Conservation (phyloP, 1,140 invertebrate genomes). For the Solenopsis fugax region DNA sequence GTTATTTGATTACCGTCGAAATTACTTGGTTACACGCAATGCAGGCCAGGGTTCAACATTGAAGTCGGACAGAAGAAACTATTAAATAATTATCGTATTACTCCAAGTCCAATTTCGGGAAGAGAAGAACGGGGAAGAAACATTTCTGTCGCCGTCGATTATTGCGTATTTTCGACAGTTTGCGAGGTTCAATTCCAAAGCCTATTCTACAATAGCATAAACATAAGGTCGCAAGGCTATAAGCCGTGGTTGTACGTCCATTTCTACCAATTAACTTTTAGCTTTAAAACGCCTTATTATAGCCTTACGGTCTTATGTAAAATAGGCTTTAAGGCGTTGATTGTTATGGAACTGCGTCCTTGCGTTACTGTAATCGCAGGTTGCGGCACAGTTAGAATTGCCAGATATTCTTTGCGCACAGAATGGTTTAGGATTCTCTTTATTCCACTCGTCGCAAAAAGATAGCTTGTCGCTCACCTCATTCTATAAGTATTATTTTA, state of each 20-base stretch:
- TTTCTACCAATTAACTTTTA: too few relatives aligned
- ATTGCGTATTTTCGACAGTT: not conserved
- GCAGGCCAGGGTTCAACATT: not conserved
- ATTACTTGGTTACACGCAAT: slow-evolving; percentile 18
- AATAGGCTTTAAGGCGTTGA: not conserved
- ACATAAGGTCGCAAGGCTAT: too few relatives aligned
- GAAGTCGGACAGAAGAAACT: slow-evolving; percentile 4
- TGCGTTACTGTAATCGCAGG: slow-evolving; percentile 26
- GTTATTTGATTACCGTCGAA: not conserved
- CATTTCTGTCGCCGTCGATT: slow-evolving; percentile 6
- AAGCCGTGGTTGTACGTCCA: too few relatives aligned
- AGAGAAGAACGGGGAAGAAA: slow-evolving; percentile 33
- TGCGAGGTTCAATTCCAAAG: not conserved
- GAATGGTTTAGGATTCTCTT: not conserved
- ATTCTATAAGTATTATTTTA: not conserved
- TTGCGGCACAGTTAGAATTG: slow-evolving; percentile 2
- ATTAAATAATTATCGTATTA: slow-evolving; percentile 59
- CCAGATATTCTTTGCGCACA: not conserved
- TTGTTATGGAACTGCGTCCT: not conserved
- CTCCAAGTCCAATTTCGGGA: slow-evolving; percentile 77
- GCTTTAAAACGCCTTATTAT: too few relatives aligned
- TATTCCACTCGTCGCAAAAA: not conserved
- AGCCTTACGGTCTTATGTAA: too few relatives aligned
- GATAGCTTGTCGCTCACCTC: not conserved
- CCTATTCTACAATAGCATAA: too few relatives aligned